phyloP scores from a whole-genome alignment of 2,888 invertebrate species.

The Bembecia ichneumoniformis region DNA sequence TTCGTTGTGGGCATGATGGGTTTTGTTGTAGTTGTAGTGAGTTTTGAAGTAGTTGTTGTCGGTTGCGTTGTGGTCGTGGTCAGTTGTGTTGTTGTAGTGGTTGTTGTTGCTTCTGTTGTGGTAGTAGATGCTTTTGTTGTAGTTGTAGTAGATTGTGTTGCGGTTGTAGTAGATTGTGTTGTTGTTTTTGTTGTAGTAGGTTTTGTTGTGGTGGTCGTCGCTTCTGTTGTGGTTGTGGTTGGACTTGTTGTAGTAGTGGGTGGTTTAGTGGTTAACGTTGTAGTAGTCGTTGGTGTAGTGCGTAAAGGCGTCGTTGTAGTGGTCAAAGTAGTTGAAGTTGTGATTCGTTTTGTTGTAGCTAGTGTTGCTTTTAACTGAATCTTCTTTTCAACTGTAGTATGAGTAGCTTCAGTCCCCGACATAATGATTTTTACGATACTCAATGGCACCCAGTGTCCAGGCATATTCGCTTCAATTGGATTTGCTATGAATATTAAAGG shows the following conservation, averaged over 20 bases:
- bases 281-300: conserved; percentile 1
- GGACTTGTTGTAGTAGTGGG: conserved; percentile 7
- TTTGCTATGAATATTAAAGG: conserved; percentile 34
- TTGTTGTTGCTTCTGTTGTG: conserved; percentile 5
- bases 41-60: conserved; percentile 8
- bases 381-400: conserved; percentile 2
- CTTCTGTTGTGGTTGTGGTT: conserved; percentile 4
- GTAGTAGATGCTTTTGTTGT: conserved; percentile 2
- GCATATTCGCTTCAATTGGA: conserved; percentile 37
- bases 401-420: conserved; percentile 5
- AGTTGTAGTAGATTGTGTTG: background rate
- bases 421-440: conserved; percentile 30
- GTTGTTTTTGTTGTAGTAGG: conserved; percentile 2
- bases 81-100: conserved; percentile 1
- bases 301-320: background rate
- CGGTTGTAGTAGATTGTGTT: background rate
- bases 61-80: conserved; percentile 8
- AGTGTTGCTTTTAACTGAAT: conserved; percentile 2
- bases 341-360: conserved; percentile 1
- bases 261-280: conserved; percentile 20
- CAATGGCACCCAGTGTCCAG: conserved; percentile 39
- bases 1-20: conserved; percentile 6
- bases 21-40: conserved; percentile 4
- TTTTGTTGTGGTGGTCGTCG: conserved; percentile 1
- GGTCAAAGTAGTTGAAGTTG: background rate